A percentile compares a stretch with the other conserved stretches of the same genome.
Evolutionary conservation across 2,113 vertebrate species (phyloP).

Genomic region (Cryptomyrus ogoouensis): DNA sequence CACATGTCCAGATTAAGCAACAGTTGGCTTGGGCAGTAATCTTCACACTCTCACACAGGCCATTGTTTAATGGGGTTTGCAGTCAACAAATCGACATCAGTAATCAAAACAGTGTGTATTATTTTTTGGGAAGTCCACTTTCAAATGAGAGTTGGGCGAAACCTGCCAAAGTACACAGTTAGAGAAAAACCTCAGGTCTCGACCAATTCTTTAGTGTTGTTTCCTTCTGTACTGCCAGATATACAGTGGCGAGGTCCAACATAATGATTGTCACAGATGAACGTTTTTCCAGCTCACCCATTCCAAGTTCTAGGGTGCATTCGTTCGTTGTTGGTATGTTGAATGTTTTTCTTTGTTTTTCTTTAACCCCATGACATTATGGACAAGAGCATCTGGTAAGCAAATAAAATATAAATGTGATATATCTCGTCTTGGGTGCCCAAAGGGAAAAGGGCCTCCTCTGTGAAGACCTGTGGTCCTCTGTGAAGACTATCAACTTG

Average conservation of each 20-base stretch:
- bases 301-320: neutral
- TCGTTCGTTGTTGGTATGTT: neutral
- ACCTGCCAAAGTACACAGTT: neutral
- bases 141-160: neutral
- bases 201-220: neutral
- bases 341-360: neutral
- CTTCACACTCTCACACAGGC: neutral
- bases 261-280: neutral
- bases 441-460: neutral
- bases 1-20: neutral
- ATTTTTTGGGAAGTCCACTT: neutral
- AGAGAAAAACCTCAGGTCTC: neutral
- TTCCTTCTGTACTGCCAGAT: neutral
- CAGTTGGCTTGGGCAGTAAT: neutral
- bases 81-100: neutral
- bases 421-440: neutral
- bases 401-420: neutral
- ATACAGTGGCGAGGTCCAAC: neutral
- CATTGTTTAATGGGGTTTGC: neutral
- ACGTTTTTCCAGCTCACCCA: neutral
- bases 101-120: neutral
- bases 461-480: neutral
- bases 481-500: neutral
- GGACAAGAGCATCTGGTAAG: neutral
- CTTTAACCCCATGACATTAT: neutral